A percentile compares a stretch with the other conserved stretches of the same genome.
phyloP scores from a whole-genome alignment of 2,797 vertebrate species.

The Neostethus bicornis region DNA sequence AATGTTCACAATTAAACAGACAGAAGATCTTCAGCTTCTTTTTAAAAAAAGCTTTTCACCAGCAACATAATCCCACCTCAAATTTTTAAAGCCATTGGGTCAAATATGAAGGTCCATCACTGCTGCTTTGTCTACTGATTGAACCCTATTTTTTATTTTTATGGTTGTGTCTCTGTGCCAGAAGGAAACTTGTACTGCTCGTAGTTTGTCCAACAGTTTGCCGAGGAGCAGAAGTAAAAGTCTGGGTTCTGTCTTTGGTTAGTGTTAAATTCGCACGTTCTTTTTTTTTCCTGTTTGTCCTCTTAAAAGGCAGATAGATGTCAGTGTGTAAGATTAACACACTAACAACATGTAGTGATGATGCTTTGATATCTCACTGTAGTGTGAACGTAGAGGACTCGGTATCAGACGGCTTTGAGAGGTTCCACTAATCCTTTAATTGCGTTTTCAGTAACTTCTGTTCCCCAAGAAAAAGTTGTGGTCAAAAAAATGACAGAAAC shows the following conservation, averaged over 20 bases:
- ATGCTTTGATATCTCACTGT: slow-evolving; percentile 41
- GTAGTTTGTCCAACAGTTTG: slow-evolving; percentile 19
- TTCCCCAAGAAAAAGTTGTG: slow-evolving; percentile 39
- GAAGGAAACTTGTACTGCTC: slow-evolving; percentile 22
- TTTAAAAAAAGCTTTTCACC: slow-evolving; percentile 59
- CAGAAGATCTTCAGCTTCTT: slow-evolving; percentile 54
- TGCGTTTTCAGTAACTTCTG: slow-evolving; percentile 31
- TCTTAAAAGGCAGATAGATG: slow-evolving; percentile 25
- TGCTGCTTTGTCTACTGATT: slow-evolving; percentile 13
- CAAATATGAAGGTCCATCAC: slow-evolving; percentile 26
- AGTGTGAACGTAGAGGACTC: slow-evolving; percentile 52
- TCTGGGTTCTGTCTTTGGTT: slow-evolving; percentile 76
- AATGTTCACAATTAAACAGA: slow-evolving; percentile 52
- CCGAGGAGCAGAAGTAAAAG: slow-evolving; percentile 28
- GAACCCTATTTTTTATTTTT: slow-evolving; percentile 10
- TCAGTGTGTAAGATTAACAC: slow-evolving; percentile 32
- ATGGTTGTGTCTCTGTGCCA: slow-evolving; percentile 5
- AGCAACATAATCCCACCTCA: slow-evolving; percentile 25
- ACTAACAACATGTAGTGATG: slow-evolving; percentile 65
- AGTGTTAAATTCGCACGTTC: slow-evolving; percentile 57
- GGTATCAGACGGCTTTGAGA: slow-evolving; percentile 25
- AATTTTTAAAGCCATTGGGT: slow-evolving; percentile 58
- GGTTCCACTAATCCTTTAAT: slow-evolving; percentile 18
- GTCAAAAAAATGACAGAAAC: slow-evolving; percentile 54
- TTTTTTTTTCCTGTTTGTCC: slow-evolving; percentile 4